These are phyloP conservation scores for Brenthis daphne DNA, from an alignment of 2,888 invertebrate species.

Conservation along the genomic window DNA sequence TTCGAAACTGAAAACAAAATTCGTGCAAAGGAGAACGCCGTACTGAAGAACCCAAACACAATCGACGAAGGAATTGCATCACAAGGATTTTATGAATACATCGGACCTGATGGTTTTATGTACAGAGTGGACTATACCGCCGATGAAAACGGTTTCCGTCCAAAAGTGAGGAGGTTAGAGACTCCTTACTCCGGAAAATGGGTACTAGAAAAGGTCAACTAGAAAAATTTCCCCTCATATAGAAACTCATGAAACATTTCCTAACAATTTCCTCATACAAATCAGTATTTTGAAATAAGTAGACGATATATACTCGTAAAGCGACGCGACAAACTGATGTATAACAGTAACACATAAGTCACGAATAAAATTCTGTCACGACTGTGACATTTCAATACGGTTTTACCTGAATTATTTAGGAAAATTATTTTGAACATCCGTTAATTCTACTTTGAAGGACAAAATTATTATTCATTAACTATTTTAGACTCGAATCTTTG, in stretches of 20 bases:
- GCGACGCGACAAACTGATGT: constrained; percentile 9
- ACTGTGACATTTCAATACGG: constrained; percentile 59
- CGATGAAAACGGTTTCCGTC: constrained; percentile 78
- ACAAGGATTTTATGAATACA: constrained; percentile 78
- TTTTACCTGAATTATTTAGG: constrained; percentile 44
- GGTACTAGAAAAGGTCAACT: constrained; percentile 73
- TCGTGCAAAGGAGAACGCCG: constrained; percentile 77
- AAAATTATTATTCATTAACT: constrained; percentile 26
- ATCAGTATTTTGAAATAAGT: constrained; percentile 73
- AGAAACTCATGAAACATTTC: constrained; percentile 42
- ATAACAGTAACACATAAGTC: constrained; percentile 40
- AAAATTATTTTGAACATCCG: constrained; percentile 24
- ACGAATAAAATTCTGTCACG: constrained; percentile 58
- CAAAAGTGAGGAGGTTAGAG: constrained; percentile 71
- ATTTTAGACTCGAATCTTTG: constrained; percentile 21
- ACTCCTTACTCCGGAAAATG: constrained; percentile 78
- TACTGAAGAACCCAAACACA: constrained; percentile 74
- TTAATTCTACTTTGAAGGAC: constrained; percentile 10
- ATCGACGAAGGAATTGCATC: constrained; percentile 77
- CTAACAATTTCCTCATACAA: constrained; percentile 51
- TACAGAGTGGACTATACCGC: constrained; percentile 80
- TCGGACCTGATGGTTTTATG: constrained; percentile 78
- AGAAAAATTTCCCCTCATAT: constrained; percentile 42
- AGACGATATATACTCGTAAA: constrained; percentile 41
- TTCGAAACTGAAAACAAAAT: constrained; percentile 81